Base-by-base conservation (phyloP, 2,113 vertebrate genomes). In the Campylomormyrus numenius region DNA sequence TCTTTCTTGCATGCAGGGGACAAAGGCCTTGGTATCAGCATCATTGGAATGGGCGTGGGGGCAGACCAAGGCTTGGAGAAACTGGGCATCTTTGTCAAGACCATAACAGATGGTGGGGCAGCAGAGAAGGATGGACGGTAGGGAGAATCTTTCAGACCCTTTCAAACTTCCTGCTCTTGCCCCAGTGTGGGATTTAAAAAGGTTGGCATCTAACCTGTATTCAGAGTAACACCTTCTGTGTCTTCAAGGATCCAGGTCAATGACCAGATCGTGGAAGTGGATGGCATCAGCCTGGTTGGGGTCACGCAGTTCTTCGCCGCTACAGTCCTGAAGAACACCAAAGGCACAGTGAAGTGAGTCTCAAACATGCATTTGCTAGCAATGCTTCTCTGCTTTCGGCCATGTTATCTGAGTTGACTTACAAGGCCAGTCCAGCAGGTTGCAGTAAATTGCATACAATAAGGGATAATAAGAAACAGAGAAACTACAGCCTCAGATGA, bases 41-140 rank as follows among this genome's bases (percentile, higher is more conserved):
- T 98, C 91, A 98, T 98, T 90, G 97, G 97, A 92, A 98, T 98
- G 97, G 97, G 97, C 91, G 97, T 98, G 90, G 97, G 97, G 91
- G 97, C 97, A 53, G 97, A 98, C 92, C 97, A 98, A 92, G 97
- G 97, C 86, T 93, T 98, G 93, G 97, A 98, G 93, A 98, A 98
- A 92, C 95, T 98, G 58, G 97, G 97, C 74, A 98, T 98, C 92
- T 98, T 98, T 95, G 97, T 98, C 85, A 98, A 98, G 95, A 98
- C 97, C 77, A 97, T 98, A 93, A 97, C 97, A 42, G 97, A 98
- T 92, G 94, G 95, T 39, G 97, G 97, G 93, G 97, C 97, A 83
- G 97, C 97, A 80, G 96, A 97, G 85, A 95, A 93, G 90, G 97
- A 98, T 90, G 97, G 96, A 90, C 95, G 97, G 97, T 98, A 93